Evolutionary conservation across 2,113 vertebrate species (phyloP).

Genomic region (Pelecanoides urinatrix): DNA sequence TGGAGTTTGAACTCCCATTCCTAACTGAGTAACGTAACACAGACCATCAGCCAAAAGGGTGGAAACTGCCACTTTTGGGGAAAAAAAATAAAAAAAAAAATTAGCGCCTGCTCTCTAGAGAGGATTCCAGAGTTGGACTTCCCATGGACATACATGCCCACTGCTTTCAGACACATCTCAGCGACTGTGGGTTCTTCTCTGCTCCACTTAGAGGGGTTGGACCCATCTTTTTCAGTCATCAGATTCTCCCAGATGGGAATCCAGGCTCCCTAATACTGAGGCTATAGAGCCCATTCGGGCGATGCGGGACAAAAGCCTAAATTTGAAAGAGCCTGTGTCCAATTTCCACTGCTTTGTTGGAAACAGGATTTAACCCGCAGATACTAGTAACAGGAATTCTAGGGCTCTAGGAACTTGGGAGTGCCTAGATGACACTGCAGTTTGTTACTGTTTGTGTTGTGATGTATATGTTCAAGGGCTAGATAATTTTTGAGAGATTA

Average conservation of each 20-base stretch:
- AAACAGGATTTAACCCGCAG: not conserved
- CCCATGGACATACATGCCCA: accelerated
- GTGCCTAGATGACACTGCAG: too few species aligned
- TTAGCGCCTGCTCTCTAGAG: not conserved
- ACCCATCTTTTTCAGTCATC: not conserved
- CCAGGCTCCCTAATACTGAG: not conserved
- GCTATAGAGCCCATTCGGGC: not conserved
- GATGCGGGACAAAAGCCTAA: not conserved
- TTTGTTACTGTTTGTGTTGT: not conserved
- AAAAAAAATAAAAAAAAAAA: not conserved
- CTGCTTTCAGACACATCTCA: not conserved
- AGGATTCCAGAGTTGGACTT: not conserved
- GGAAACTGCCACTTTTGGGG: accelerated
- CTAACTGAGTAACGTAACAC: accelerated
- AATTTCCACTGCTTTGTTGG: not conserved
- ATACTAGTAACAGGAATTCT: not conserved
- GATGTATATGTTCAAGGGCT: not conserved
- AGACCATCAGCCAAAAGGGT: not conserved
- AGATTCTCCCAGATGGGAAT: not conserved
- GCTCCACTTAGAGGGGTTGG: not conserved
- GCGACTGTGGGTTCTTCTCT: not conserved
- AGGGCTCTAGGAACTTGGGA: not conserved
- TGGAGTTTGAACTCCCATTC: not conserved
- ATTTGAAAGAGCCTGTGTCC: not conserved
- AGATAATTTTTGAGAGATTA: not conserved